These are phyloP conservation scores for Chrysina gloriosa DNA, from an alignment of 2,888 invertebrate genomes.

Conservation along the genomic window DNA sequence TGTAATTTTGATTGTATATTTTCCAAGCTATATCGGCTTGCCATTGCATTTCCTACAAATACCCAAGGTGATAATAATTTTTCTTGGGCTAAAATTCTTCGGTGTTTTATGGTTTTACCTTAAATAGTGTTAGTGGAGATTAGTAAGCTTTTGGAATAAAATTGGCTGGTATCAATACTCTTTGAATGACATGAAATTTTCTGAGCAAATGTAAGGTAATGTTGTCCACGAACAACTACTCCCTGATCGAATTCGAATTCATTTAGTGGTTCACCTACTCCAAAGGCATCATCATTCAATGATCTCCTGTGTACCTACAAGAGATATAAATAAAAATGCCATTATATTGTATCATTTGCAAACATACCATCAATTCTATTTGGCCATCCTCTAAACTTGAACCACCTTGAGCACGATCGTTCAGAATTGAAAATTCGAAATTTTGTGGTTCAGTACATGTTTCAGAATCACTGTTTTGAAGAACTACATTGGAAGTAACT, in stretches of 20 bases:
- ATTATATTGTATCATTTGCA: not conserved
- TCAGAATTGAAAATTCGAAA: slow-evolving; percentile 68
- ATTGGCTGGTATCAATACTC: not conserved
- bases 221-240: slow-evolving; percentile 69
- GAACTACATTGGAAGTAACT: slow-evolving; percentile 81
- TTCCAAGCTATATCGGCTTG: slow-evolving; percentile 9
- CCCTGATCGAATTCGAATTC: slow-evolving; percentile 71
- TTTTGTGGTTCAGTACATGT: slow-evolving; percentile 46
- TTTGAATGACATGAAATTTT: not conserved
- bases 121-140: not conserved
- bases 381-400: slow-evolving; percentile 77
- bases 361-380: slow-evolving; percentile 78
- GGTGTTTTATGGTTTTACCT: slow-evolving; percentile 53
- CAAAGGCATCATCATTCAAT: slow-evolving; percentile 77
- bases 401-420: slow-evolving; percentile 83
- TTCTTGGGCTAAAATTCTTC: slow-evolving; percentile 66
- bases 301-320: slow-evolving; percentile 74
- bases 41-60: slow-evolving; percentile 65
- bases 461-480: slow-evolving; percentile 66
- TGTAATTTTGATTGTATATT: slow-evolving; percentile 30
- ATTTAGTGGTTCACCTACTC: slow-evolving; percentile 77
- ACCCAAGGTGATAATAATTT: slow-evolving; percentile 71
- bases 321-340: not conserved
- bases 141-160: not conserved
- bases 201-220: slow-evolving; percentile 59